Conservation (phyloP, 2,797 vertebrate genomes). For the Balearica regulorum region DNA sequence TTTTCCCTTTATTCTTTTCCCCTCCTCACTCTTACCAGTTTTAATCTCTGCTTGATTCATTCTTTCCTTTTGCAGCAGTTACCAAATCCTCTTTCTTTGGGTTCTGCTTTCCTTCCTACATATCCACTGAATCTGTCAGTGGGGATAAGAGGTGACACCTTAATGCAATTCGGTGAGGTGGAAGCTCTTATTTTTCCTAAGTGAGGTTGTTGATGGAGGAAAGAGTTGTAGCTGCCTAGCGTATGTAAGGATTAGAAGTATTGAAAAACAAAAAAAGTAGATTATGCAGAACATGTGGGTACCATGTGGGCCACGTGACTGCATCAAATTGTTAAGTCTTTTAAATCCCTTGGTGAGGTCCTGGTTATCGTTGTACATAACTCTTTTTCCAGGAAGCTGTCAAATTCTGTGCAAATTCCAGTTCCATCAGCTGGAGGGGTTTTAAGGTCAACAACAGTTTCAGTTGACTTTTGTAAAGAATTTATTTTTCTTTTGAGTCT, state of each 20-base stretch:
- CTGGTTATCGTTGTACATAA: neutral
- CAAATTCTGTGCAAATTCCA: neutral
- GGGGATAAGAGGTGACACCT: neutral
- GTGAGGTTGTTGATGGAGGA: neutral
- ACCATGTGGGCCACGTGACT: neutral
- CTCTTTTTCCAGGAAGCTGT: neutral
- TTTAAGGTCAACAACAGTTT: constrained; percentile 2
- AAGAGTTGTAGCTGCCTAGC: neutral
- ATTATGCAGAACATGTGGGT: neutral
- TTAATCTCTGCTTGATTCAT: neutral
- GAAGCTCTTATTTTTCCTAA: neutral
- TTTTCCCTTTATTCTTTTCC: neutral
- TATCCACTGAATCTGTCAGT: neutral
- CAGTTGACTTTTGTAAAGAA: neutral
- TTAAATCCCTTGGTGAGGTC: neutral
- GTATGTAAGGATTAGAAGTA: neutral
- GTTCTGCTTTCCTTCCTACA: neutral
- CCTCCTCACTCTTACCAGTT: neutral
- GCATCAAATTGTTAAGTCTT: neutral
- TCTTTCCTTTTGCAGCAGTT: neutral
- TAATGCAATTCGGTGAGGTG: neutral
- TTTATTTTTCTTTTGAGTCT: neutral
- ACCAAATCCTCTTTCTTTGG: neutral
- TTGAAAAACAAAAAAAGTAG: neutral
- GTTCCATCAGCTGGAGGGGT: neutral